Evolutionary conservation across 2,797 vertebrate genomes (phyloP).

Genomic region (Gallinago stenura): DNA sequence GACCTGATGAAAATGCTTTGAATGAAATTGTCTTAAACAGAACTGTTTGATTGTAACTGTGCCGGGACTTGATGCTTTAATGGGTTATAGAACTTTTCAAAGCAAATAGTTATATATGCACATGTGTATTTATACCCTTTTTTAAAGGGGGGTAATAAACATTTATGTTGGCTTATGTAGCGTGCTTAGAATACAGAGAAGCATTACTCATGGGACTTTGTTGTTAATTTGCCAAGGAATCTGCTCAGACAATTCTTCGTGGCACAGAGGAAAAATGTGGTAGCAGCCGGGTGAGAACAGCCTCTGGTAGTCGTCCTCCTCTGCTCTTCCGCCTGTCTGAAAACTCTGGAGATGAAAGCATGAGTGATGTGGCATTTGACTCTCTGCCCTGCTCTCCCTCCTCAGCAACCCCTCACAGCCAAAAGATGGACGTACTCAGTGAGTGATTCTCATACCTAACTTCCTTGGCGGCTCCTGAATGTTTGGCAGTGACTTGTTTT

Average conservation of each 20-base stretch:
- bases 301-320: conserved; percentile 86
- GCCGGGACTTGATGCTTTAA: neutral
- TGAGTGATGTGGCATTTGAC: conserved; percentile 87
- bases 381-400: conserved; percentile 88
- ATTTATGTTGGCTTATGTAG: neutral
- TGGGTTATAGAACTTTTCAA: neutral
- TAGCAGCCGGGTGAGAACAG: conserved; percentile 87
- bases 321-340: conserved; percentile 90
- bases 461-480: neutral
- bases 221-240: conserved; percentile 82
- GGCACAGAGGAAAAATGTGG: conserved; percentile 94
- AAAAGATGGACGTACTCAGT: conserved; percentile 77
- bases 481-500: neutral
- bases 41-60: neutral
- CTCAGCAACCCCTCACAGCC: conserved; percentile 80
- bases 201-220: neutral
- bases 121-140: neutral
- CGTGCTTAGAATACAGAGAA: neutral
- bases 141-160: neutral
- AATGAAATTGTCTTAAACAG: neutral
- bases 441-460: conserved; percentile 21
- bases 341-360: conserved; percentile 90
- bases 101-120: neutral
- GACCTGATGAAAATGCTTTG: neutral
- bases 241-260: conserved; percentile 90